Percentiles rank a stretch among this genome's conserved stretches.
Evolutionary conservation across 2,113 vertebrate species (phyloP).

Genomic region (Chaenocephalus aceratus): DNA sequence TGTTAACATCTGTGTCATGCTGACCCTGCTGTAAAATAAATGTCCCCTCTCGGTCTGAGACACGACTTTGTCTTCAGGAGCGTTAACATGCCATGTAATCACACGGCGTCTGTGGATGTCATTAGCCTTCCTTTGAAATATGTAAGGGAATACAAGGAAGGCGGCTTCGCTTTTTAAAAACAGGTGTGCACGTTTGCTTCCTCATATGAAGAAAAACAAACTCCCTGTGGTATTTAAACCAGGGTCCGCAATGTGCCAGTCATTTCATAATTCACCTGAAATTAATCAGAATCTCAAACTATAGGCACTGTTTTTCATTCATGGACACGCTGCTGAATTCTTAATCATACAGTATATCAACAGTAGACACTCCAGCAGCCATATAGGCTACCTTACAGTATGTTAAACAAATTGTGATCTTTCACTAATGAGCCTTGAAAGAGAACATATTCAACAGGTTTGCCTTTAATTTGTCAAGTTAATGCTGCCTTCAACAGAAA

Average conservation of each 20-base stretch:
- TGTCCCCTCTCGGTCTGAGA: constrained; percentile 56
- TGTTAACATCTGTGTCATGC: constrained; percentile 76
- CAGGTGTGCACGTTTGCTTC: constrained; percentile 59
- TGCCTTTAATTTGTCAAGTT: constrained; percentile 63
- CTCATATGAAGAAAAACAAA: neutral
- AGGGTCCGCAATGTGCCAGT: neutral
- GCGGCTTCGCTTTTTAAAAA: constrained; percentile 37
- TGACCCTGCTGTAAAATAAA: constrained; percentile 72
- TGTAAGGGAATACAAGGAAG: constrained; percentile 38
- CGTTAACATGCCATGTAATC: constrained; percentile 71
- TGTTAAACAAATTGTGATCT: constrained; percentile 41
- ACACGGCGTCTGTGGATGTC: constrained; percentile 62
- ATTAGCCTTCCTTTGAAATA: constrained; percentile 57
- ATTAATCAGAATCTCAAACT: constrained; percentile 26
- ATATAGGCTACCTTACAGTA: neutral
- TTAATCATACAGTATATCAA: constrained; percentile 48
- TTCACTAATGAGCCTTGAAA: constrained; percentile 60
- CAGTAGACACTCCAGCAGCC: constrained; percentile 24
- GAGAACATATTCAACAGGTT: constrained; percentile 29
- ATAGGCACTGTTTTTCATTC: constrained; percentile 18
- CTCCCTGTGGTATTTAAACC: constrained; percentile 7
- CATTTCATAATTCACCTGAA: constrained; percentile 27
- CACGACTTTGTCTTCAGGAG: constrained; percentile 60
- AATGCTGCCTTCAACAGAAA: constrained; percentile 47
- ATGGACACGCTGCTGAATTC: constrained; percentile 9